Conservation (phyloP, 2,797 vertebrate species). For the Pseudopleuronectes americanus region DNA sequence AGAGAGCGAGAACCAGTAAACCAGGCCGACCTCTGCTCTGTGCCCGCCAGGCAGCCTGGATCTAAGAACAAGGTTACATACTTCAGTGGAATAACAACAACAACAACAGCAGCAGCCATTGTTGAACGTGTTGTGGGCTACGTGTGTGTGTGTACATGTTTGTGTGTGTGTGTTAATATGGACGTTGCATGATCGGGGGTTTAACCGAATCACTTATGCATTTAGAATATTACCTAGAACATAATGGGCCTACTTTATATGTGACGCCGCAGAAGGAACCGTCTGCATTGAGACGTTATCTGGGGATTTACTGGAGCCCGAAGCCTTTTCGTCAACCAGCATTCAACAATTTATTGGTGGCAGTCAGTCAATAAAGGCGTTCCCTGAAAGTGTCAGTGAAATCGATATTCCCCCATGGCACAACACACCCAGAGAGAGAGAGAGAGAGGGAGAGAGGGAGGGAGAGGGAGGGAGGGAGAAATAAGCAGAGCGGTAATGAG, state of each 20-base stretch:
- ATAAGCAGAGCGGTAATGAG: constrained; percentile 27
- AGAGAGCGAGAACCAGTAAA: constrained; percentile 48
- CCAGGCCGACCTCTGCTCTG: constrained; percentile 37
- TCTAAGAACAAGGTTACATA: constrained; percentile 67
- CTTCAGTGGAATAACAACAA: constrained; percentile 60
- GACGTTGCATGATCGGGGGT: constrained; percentile 19
- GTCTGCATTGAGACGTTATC: constrained; percentile 42
- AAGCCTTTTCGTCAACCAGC: constrained; percentile 64
- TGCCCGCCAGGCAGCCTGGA: constrained; percentile 54
- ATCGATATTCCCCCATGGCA: constrained; percentile 63
- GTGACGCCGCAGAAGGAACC: constrained; percentile 19
- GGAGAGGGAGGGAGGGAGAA: constrained; percentile 1
- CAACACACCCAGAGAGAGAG: constrained; percentile 25
- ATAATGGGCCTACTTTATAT: constrained; percentile 13
- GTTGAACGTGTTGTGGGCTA: constrained; percentile 25
- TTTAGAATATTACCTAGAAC: constrained; percentile 1
- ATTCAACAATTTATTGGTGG: constrained; percentile 70
- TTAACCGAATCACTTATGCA: constrained; percentile 21
- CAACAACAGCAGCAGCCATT: constrained; percentile 49
- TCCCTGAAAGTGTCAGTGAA: constrained; percentile 61
- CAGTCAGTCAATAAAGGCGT: constrained; percentile 65
- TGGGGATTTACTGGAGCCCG: constrained; percentile 43
- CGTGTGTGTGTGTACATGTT: too few relatives aligned
- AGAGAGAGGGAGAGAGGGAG: constrained; percentile 4
- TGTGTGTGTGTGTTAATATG: constrained; percentile 1